Conservation (phyloP, 2,797 vertebrate species). For the Bradypus variegatus region DNA sequence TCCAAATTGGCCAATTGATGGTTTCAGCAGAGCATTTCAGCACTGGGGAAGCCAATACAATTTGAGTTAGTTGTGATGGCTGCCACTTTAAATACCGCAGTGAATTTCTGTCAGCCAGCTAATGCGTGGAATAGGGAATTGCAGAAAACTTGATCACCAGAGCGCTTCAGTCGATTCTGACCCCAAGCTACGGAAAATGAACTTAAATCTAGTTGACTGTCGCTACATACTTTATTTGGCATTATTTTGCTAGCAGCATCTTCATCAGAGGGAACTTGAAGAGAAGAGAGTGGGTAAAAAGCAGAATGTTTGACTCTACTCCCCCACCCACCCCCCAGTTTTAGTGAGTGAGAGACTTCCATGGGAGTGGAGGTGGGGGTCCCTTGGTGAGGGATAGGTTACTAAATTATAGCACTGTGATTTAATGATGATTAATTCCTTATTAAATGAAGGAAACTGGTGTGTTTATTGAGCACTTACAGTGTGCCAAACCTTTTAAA, state of each 20-base stretch:
- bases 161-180: slow-evolving; percentile 77
- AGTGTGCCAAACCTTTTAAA: background rate
- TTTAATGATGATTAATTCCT: no score
- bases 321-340: background rate
- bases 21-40: slow-evolving; percentile 76
- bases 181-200: slow-evolving; percentile 79
- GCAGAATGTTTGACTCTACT: background rate
- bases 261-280: background rate
- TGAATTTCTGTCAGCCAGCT: slow-evolving; percentile 78
- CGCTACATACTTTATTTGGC: slow-evolving; percentile 69
- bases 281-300: background rate
- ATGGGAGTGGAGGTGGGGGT: background rate
- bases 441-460: background rate
- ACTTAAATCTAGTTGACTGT: slow-evolving; percentile 78
- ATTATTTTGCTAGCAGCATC: slow-evolving; percentile 63
- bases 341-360: background rate
- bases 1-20: slow-evolving; percentile 76
- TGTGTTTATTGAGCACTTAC: slow-evolving; percentile 38
- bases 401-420: background rate
- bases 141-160: slow-evolving; percentile 79
- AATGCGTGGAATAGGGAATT: slow-evolving; percentile 75
- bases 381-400: background rate
- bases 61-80: slow-evolving; percentile 81
- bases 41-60: slow-evolving; percentile 79
- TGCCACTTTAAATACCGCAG: slow-evolving; percentile 80